Percentiles rank a stretch among this genome's conserved stretches.
Evolutionary conservation across 2,797 vertebrate species (phyloP).

Genomic region (Astyanax mexicanus): DNA sequence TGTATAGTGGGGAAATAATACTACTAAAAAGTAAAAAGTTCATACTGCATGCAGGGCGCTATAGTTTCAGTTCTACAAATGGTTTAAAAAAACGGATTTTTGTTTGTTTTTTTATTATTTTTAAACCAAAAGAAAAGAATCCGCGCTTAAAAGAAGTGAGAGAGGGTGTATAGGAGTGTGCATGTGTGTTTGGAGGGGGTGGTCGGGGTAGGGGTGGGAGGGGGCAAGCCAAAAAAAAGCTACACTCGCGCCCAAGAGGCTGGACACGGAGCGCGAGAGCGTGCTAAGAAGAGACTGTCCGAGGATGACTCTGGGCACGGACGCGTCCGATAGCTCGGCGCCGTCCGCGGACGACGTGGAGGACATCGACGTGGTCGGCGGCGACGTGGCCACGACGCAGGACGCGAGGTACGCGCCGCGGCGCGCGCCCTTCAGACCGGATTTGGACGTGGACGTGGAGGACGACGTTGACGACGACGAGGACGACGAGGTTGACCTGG

Average conservation of each 20-base stretch:
- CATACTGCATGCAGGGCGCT: neutral
- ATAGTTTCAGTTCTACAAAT: too few relatives aligned
- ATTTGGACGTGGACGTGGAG: conserved; percentile 85
- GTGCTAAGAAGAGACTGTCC: conserved; percentile 67
- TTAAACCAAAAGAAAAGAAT: conserved; percentile 52
- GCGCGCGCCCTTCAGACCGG: conserved; percentile 37
- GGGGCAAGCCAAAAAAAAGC: neutral
- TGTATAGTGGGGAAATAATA: neutral
- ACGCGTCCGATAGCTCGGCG: conserved; percentile 89
- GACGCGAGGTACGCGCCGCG: neutral
- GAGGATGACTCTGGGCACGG: conserved; percentile 88
- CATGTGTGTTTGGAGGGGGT: neutral
- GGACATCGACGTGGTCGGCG: conserved; percentile 95
- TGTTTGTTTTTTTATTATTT: too few relatives aligned
- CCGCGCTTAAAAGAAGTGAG: conserved; percentile 52
- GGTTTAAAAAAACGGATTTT: too few relatives aligned
- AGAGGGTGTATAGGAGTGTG: conserved; percentile 40
- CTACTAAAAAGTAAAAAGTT: neutral
- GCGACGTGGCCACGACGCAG: conserved; percentile 82
- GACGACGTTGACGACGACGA: conserved; percentile 82
- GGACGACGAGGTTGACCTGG: conserved; percentile 82
- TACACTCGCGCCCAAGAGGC: conserved; percentile 52
- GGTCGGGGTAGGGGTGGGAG: neutral
- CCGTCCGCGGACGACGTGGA: conserved; percentile 89
- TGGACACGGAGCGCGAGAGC: conserved; percentile 67